These are phyloP conservation scores for Heteromormyrus szaboi DNA, from an alignment of 2,797 vertebrate species.

Conservation along the genomic window DNA sequence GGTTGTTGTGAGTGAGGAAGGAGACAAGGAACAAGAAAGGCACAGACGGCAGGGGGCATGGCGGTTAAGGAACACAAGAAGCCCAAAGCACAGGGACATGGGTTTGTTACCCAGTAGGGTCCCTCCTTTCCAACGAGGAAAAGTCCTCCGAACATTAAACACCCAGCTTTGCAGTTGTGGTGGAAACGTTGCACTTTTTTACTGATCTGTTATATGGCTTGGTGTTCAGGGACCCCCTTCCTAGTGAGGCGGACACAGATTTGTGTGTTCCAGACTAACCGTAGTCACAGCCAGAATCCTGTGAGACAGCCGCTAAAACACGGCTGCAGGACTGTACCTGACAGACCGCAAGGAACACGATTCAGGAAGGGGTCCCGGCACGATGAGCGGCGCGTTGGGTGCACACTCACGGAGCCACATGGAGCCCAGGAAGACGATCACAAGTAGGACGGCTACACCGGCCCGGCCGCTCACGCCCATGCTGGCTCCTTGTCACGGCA, in stretches of 20 bases:
- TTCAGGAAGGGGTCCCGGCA: neutral
- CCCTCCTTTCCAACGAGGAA: neutral
- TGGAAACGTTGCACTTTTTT: neutral
- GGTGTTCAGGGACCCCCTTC: neutral
- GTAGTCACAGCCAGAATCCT: neutral
- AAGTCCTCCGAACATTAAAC: neutral
- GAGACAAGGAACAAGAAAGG: neutral
- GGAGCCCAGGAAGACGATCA: constrained; percentile 59
- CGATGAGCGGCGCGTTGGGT: neutral
- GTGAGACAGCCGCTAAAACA: neutral
- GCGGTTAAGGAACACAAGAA: neutral
- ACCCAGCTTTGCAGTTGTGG: neutral
- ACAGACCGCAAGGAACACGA: neutral
- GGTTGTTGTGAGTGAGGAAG: neutral
- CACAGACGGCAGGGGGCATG: neutral
- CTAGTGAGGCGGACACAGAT: neutral
- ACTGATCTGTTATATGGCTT: neutral
- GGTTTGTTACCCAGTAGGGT: neutral
- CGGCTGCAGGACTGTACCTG: neutral
- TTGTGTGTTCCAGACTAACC: neutral
- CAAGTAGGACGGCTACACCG: constrained; percentile 55
- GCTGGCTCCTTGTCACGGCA: neutral
- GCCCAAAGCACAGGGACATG: neutral
- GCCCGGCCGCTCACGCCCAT: constrained; percentile 66
- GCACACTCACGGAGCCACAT: constrained; percentile 64